Percentiles rank a stretch among this genome's conserved stretches.
phyloP scores from a whole-genome alignment of 2,113 vertebrate genomes.

The Sapajus apella region DNA sequence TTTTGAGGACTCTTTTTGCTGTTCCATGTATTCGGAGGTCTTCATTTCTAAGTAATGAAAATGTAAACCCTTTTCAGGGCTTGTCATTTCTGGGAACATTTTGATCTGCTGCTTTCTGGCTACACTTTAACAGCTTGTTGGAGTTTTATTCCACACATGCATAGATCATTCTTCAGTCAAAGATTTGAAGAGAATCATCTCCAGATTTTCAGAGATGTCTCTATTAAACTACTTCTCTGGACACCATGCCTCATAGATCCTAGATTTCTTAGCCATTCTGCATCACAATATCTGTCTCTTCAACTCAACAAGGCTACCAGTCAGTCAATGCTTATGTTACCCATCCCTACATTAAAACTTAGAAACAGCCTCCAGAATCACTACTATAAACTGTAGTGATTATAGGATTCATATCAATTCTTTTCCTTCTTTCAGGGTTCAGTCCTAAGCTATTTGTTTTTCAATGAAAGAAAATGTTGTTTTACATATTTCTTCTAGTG shows the following conservation, averaged over 20 bases:
- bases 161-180: background rate
- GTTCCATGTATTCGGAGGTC: background rate
- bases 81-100: background rate
- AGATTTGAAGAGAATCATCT: background rate
- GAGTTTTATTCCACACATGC: background rate
- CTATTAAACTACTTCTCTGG: background rate
- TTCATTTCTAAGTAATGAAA: background rate
- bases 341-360: background rate
- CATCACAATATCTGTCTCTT: background rate
- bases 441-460: background rate
- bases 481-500: background rate
- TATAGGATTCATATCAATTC: accelerated
- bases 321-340: background rate
- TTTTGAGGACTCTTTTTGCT: background rate
- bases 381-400: background rate
- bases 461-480: background rate
- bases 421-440: background rate
- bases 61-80: background rate
- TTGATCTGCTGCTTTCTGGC: background rate
- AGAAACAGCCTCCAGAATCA: background rate
- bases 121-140: background rate
- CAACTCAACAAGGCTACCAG: background rate
- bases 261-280: background rate
- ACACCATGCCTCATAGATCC: background rate
- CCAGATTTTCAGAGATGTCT: background rate